Percentiles rank a stretch among this genome's conserved stretches.
Evolutionary conservation across 2,113 vertebrate species (phyloP).

Genomic region (Elanoides forficatus): DNA sequence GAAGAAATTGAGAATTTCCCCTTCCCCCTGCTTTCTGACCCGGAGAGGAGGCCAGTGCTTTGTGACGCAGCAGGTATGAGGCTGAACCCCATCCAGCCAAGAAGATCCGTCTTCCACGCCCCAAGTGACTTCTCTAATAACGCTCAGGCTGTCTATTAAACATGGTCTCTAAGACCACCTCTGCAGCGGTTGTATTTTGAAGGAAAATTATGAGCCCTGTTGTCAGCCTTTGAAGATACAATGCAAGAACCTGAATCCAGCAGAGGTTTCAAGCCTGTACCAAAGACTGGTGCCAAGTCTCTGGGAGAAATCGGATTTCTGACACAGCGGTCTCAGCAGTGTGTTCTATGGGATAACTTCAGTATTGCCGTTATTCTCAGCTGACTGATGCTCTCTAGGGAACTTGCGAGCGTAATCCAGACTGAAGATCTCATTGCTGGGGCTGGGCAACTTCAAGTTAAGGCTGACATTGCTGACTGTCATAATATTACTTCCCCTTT

Average conservation of each 20-base stretch:
- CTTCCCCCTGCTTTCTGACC: neutral
- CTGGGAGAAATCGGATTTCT: neutral
- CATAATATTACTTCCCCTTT: neutral
- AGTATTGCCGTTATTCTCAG: neutral
- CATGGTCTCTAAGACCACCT: neutral
- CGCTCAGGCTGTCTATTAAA: neutral
- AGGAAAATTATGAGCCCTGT: neutral
- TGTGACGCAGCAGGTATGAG: neutral
- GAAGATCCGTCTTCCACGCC: neutral
- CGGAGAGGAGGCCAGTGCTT: fast-evolving
- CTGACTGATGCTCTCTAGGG: neutral
- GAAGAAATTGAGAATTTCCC: neutral
- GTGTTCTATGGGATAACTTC: neutral
- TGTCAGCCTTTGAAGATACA: neutral
- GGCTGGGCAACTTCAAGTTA: neutral
- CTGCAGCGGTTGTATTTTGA: neutral
- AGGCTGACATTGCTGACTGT: neutral
- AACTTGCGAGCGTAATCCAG: neutral
- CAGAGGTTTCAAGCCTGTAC: neutral
- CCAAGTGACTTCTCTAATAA: neutral
- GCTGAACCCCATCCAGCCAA: neutral
- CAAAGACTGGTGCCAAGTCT: neutral
- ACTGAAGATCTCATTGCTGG: neutral
- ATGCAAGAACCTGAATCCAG: neutral
- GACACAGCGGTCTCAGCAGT: neutral